Evolutionary conservation across 2,888 invertebrate genomes (phyloP).

Genomic region (Limnephilus rhombicus): DNA sequence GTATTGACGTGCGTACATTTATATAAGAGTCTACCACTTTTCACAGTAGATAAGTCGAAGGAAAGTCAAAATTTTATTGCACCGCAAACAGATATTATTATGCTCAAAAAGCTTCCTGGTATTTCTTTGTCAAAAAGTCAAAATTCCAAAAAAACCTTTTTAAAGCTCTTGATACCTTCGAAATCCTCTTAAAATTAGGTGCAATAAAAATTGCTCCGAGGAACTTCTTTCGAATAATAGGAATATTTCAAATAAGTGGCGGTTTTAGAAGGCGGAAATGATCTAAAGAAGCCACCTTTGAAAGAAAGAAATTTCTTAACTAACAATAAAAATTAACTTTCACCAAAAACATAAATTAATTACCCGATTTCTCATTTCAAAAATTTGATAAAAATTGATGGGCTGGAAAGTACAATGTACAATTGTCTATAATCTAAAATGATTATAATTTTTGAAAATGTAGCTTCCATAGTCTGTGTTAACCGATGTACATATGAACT

Average conservation of each 20-base stretch:
- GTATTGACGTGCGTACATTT: not conserved
- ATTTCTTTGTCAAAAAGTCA: conserved; percentile 25
- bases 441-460: no score
- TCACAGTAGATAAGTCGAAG: conserved; percentile 27
- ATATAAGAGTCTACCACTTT: conserved; percentile 3
- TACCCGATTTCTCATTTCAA: not conserved
- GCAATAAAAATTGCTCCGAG: conserved; percentile 25
- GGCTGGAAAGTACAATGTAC: not conserved
- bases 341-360: not conserved
- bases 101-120: conserved; percentile 3
- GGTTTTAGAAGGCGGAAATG: not conserved
- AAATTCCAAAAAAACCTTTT: conserved; percentile 37
- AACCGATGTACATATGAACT: no score
- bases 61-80: conserved; percentile 42
- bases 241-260: not conserved
- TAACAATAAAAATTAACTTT: not conserved
- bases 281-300: not conserved
- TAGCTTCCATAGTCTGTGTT: no score
- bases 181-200: conserved; percentile 22
- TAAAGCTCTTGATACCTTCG: conserved; percentile 35
- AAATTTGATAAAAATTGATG: not conserved
- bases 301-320: not conserved
- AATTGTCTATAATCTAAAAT: not conserved
- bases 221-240: not conserved
- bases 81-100: conserved; percentile 9